Conservation (phyloP, 2,797 vertebrate species). For the Thunnus albacares region DNA sequence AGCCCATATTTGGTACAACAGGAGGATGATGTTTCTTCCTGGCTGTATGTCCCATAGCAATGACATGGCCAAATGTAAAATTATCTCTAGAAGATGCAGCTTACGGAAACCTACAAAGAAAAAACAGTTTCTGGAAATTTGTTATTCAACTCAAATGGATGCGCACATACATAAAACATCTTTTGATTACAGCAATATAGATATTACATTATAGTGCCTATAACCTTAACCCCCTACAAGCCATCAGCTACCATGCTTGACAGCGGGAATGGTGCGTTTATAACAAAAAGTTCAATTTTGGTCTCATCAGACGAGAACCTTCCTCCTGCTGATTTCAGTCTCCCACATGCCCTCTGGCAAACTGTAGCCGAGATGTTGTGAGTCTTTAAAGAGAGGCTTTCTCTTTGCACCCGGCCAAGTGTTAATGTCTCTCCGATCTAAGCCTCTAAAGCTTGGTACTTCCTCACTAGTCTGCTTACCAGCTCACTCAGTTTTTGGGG, state of each 20-base stretch:
- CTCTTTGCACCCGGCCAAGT: too few relatives aligned
- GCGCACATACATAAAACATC: neutral
- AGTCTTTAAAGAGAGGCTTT: too few relatives aligned
- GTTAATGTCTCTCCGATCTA: too few relatives aligned
- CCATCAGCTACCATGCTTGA: neutral
- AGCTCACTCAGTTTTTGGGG: too few relatives aligned
- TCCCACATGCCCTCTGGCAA: neutral
- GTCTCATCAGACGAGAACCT: too few relatives aligned
- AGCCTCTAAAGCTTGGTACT: too few relatives aligned
- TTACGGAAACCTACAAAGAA: conserved; percentile 24
- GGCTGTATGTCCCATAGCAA: conserved; percentile 17
- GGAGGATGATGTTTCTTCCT: conserved; percentile 37
- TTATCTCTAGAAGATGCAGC: conserved; percentile 8
- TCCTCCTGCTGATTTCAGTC: neutral
- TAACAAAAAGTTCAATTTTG: too few relatives aligned
- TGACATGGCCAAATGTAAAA: conserved; percentile 31
- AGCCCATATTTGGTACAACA: conserved; percentile 52
- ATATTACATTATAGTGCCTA: neutral
- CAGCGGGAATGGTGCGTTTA: neutral
- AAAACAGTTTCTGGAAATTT: neutral
- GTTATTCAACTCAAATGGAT: neutral
- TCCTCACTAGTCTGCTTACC: too few relatives aligned
- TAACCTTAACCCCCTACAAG: neutral
- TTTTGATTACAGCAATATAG: neutral
- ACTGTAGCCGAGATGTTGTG: too few relatives aligned